Base-by-base conservation (phyloP, 1,140 invertebrate genomes). In the Drosophila persimilis region DNA sequence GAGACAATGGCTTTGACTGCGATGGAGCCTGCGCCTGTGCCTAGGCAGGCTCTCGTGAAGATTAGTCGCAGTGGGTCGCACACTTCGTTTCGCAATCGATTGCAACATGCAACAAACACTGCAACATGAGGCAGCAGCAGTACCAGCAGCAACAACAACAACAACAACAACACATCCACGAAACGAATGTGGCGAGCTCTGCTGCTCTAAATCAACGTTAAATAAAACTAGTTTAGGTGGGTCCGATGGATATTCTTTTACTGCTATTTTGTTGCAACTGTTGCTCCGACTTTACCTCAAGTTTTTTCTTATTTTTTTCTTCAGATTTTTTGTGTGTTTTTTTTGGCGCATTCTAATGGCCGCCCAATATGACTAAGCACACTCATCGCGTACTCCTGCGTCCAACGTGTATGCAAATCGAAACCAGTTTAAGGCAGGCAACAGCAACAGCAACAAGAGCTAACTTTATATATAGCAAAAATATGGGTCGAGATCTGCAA, bases 321-420 rank as follows among this genome's bases (percentile, higher is more conserved):
- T 22, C 20, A 17, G 5, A 22, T 9, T 57, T 59, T 60, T 51
- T 15, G 24, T 13, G 9, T 15, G 15, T 17, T 39, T 3, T 73
- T 64, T 74, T 74, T 73, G 69, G 53, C 74, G 89, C 77, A 90
- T 90, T 90, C 89, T 90, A 90, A 90, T 90, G 89, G 86, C 89
- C 89, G 89, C 89, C 89, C 89, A 90, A 89, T 90, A 86, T 90
- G 89, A 83, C 81, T 90, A 86, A 84, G 89, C 89, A 90, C 89
- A 90, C 89, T 90, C 89, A 90, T 90, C 89, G 89, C 89, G 83
- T 80, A 76, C 84, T 83, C 71, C 83, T 89, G 78, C 83, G 78
- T 83, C 78, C 83, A 73, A 70, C 84, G 79, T 88, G 86, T 90
- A 90, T 90, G 84, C 89, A 90, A 90, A 90, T 90, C 73, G 72